Evolutionary conservation across 2,797 vertebrate genomes (phyloP), one percentile per base, ranked within the genome.

Genomic region (Aeoliscus strigatus): DNA sequence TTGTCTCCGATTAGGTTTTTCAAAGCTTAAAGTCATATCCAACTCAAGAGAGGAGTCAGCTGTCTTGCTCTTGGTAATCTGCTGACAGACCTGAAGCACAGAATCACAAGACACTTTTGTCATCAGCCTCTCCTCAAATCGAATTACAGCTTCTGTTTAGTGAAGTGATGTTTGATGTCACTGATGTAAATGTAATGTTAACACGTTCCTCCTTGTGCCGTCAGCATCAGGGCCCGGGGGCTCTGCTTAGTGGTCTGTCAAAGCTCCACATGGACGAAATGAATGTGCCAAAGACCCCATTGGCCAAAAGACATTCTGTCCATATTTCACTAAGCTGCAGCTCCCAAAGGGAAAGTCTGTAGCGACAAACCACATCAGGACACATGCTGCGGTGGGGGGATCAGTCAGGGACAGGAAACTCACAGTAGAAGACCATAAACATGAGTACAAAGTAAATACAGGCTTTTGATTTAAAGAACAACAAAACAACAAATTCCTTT

Each of bases 301-400:
- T 52, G 66, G 75, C 66, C 54, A 15, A 68, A 16, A 59, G 65
- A 51, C 65, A 69, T 66, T 69, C 50, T 64, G 63, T 37, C 72
- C 54, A 73, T 80, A 73, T 80, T 78, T 83, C 66, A 74, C 35
- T 39, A 43, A 60, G 53, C 58, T 38, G 31, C n/a, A 15, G 27
- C 27, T 75, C 76, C 71, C 62, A 33, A 14, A 49, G 63, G 75
- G 60, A 26, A 51, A 45, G 61, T 39, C 69, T 6, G 28, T 14
- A 70, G 59, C 78, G 56, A 56, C 33, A 25, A 76, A 64, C 64
- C 49, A 52, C 69, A 63, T 79, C 66, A 33, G 44, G 62, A 55
- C 73, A 55, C 60, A 77, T 78, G 65, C 49, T 55, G 37, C 30
- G 42, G 41, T 11, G 32, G 33, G 44, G 38, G 27, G 63, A 47